These are phyloP conservation scores for Chaetura pelagica DNA, from an alignment of 2,113 vertebrate species.

Conservation along the genomic window DNA sequence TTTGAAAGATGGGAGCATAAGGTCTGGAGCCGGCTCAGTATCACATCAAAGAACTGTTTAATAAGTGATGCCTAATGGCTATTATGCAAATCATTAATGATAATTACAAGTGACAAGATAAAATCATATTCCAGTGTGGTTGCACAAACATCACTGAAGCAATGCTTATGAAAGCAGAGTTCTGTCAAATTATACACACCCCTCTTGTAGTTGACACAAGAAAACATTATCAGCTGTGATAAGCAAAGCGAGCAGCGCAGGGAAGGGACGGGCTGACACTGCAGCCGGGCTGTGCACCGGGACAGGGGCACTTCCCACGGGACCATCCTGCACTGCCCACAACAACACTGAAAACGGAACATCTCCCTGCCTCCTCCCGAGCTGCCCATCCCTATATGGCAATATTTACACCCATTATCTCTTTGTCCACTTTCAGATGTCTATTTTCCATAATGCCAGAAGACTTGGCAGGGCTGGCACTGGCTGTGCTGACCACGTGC, in stretches of 20 bases:
- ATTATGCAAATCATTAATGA: conserved; percentile 55
- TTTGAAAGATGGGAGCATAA: conserved; percentile 35
- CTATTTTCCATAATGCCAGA: neutral
- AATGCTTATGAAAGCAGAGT: conserved; percentile 55
- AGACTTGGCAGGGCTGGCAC: neutral
- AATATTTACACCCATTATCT: accelerated
- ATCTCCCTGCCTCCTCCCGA: neutral
- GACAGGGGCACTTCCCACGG: neutral
- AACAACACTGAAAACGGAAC: neutral
- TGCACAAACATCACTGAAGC: conserved; percentile 63
- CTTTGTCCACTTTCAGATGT: neutral
- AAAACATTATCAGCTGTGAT: conserved; percentile 31
- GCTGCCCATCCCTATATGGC: neutral
- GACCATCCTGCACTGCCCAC: neutral
- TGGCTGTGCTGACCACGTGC: neutral
- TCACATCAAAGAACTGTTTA: conserved; percentile 65
- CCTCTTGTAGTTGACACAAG: conserved; percentile 51
- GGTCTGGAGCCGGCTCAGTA: conserved; percentile 26
- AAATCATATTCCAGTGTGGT: conserved; percentile 31
- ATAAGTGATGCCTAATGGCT: conserved; percentile 44
- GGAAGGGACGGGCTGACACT: neutral
- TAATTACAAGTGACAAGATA: conserved; percentile 71
- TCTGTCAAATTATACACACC: conserved; percentile 13
- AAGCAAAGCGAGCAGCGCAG: neutral
- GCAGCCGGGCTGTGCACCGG: neutral